Evolutionary conservation across 2,888 invertebrate genomes (phyloP), one percentile per base, ranked within the genome.

Genomic region (Sipunculus nudus): DNA sequence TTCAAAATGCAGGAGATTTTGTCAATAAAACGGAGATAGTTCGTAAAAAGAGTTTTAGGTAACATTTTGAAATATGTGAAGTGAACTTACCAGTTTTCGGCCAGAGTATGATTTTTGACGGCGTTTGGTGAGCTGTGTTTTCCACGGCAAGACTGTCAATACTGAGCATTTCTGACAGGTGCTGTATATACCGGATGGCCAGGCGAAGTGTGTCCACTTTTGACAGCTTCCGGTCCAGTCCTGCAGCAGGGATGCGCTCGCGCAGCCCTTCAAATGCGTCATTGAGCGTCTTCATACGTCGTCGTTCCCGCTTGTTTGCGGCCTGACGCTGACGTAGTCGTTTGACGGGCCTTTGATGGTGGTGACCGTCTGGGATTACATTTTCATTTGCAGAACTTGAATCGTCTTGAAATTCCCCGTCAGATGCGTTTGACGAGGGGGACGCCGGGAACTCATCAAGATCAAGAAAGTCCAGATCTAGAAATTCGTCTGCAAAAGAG

Each of bases 261-360:
- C 96, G 86, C 0, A 96, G 87, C n/a, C 84, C 94, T 81, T 96
- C 96, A 84, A 96, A 97, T 0, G 96, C 96, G 77, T 96, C 95
- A 84, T 96, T 96, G 78, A 97, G 96, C 65, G 93, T 94, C 82
- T 94, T 95, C 96, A 97, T 96, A 16, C 96, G 88, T 28, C 93
- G 89, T 10, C 96, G 86, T 84, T 96, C 96, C 5, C 96, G 87
- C 75, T 96, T 87, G 84, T 97, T 96, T 0, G 96, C 96, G 0
- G 96, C 96, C 78, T 94, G 94, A 0, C 96, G 86, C 81, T 96
- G 95, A 76, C 94, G 93, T 16, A 93, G 90, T 83, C 91, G 93
- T 82, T 91, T 76, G 2, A 61, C 67, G 0, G 63, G 59, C 25
- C 55, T 54, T 38, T 21, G 32, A 29, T 35, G n/a, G 67, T 70